phyloP scores from a whole-genome alignment of 2,888 invertebrate genomes.

The Caenorhabditis sp. region DNA sequence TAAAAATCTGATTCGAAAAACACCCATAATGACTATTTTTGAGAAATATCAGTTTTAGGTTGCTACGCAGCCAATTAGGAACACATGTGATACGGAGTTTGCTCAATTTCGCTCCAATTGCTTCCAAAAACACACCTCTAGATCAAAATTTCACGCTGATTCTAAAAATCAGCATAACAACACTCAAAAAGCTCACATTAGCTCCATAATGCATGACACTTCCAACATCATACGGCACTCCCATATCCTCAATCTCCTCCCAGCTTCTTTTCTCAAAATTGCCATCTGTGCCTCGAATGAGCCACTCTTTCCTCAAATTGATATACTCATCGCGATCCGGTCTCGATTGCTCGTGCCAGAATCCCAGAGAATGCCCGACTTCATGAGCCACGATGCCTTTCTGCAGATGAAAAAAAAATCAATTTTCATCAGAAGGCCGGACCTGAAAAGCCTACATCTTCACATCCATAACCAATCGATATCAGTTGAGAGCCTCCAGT shows the following conservation, averaged over 20 bases:
- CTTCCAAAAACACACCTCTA: no score
- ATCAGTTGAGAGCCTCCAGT: slow-evolving; percentile 67
- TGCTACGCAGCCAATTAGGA: no score
- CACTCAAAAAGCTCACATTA: slow-evolving; percentile 26
- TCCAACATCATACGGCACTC: slow-evolving; percentile 65
- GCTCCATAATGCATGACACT: slow-evolving; percentile 67
- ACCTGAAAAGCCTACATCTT: slow-evolving; percentile 53
- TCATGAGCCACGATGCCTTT: slow-evolving; percentile 67
- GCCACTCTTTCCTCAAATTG: slow-evolving; percentile 57
- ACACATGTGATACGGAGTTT: no score
- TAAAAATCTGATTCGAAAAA: no score
- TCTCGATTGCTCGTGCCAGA: slow-evolving; percentile 69
- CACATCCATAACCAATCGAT: slow-evolving; percentile 70
- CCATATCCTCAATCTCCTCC: slow-evolving; percentile 65
- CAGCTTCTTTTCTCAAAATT: slow-evolving; percentile 63
- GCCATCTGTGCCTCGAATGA: slow-evolving; percentile 64
- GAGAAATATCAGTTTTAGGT: no score
- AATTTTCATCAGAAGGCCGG: not conserved
- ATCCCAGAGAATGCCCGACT: slow-evolving; percentile 67
- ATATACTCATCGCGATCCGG: slow-evolving; percentile 67
- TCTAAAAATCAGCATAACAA: not conserved
- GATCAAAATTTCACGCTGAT: no score
- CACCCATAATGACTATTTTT: no score
- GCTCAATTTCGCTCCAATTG: no score
- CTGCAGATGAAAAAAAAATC: slow-evolving; percentile 31